A percentile compares a stretch with the other conserved stretches of the same genome.
These are phyloP conservation scores for Phorcus lineatus DNA, from an alignment of 2,888 invertebrate genomes.

Conservation along the genomic window DNA sequence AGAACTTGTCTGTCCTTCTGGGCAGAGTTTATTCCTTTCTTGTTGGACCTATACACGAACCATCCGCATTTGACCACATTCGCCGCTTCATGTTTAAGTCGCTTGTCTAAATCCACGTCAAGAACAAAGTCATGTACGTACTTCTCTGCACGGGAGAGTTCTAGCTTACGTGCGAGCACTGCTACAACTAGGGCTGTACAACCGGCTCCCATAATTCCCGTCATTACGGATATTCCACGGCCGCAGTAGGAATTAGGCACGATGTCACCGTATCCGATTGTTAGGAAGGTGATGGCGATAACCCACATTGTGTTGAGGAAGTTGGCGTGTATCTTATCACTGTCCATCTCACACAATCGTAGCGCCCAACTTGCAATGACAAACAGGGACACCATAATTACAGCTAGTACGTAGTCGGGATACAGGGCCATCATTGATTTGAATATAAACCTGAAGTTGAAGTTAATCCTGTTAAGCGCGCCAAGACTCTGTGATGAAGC, in stretches of 20 bases:
- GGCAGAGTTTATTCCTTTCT: slow-evolving; percentile 25
- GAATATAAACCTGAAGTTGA: slow-evolving; percentile 83
- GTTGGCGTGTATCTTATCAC: slow-evolving; percentile 56
- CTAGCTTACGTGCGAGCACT: slow-evolving; percentile 72
- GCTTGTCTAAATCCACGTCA: slow-evolving; percentile 72
- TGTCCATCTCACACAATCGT: slow-evolving; percentile 72
- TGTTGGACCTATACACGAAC: slow-evolving; percentile 69
- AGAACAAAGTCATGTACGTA: slow-evolving; percentile 75
- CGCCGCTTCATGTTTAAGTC: slow-evolving; percentile 69
- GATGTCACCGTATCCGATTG: slow-evolving; percentile 75
- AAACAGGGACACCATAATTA: slow-evolving; percentile 68
- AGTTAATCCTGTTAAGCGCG: slow-evolving; percentile 95
- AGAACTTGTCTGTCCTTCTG: slow-evolving; percentile 46
- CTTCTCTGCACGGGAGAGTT: slow-evolving; percentile 73
- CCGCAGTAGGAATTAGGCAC: slow-evolving; percentile 75
- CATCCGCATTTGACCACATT: slow-evolving; percentile 72
- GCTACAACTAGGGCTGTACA: slow-evolving; percentile 74
- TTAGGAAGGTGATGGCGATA: slow-evolving; percentile 74
- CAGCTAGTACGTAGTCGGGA: slow-evolving; percentile 71
- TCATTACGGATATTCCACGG: slow-evolving; percentile 71
- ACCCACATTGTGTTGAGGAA: slow-evolving; percentile 75
- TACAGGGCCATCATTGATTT: slow-evolving; percentile 74
- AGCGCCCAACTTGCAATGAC: slow-evolving; percentile 72
- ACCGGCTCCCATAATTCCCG: slow-evolving; percentile 74
- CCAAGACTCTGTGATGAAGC: slow-evolving; percentile 75